These are phyloP conservation scores for Pyrocephalus nanus DNA, from an alignment of 2,797 vertebrate genomes.

Conservation along the genomic window DNA sequence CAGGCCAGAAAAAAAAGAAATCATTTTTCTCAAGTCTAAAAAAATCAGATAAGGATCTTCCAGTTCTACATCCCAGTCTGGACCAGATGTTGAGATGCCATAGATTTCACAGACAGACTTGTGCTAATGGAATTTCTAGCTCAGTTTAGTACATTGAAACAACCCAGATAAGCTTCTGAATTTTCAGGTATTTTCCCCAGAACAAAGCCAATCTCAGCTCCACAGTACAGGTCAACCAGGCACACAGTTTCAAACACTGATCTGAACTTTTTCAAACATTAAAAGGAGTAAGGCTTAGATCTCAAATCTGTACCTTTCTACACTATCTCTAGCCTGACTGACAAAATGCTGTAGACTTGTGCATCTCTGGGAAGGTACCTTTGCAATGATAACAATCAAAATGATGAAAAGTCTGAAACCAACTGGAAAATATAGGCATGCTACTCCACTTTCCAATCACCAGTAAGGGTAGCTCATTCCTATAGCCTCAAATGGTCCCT, in stretches of 20 bases:
- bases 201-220: background rate
- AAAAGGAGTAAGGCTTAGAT: background rate
- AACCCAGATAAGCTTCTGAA: background rate
- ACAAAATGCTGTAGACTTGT: background rate
- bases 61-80: background rate
- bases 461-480: background rate
- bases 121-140: background rate
- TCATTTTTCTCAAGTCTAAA: background rate
- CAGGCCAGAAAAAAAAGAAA: background rate
- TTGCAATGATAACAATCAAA: background rate
- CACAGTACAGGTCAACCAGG: background rate
- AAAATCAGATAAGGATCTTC: background rate
- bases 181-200: background rate
- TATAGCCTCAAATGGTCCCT: background rate
- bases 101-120: background rate
- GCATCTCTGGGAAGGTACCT: background rate
- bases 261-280: background rate
- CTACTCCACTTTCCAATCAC: background rate
- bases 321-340: background rate
- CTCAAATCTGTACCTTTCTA: background rate
- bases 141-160: background rate
- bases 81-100: background rate
- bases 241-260: background rate
- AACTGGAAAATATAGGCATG: background rate
- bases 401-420: background rate